Percentiles rank a stretch among this genome's conserved stretches.
Conservation (phyloP, 2,888 invertebrate species). For the Chrysolina oricalcia region DNA sequence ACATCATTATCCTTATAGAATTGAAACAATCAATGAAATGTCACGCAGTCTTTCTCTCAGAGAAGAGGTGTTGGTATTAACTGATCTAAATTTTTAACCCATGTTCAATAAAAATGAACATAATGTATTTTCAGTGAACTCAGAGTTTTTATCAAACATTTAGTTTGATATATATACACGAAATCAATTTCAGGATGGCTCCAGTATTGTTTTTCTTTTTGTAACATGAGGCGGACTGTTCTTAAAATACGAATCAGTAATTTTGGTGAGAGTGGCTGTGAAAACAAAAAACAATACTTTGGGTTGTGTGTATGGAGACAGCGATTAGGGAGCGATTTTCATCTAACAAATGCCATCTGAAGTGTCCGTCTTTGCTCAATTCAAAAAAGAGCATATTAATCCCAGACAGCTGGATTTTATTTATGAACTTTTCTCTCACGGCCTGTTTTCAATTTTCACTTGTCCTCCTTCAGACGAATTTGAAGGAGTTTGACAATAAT, state of each 20-base stretch:
- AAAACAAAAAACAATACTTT: constrained; percentile 62
- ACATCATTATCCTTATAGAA: too few species aligned
- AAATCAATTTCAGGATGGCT: constrained; percentile 36
- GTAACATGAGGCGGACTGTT: constrained; percentile 67
- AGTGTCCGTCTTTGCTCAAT: constrained; percentile 46
- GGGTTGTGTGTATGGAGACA: constrained; percentile 65
- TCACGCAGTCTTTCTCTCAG: too few species aligned
- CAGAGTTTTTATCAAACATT: too few species aligned
- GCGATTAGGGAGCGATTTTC: constrained; percentile 60
- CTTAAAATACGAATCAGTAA: constrained; percentile 64
- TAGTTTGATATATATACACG: too few species aligned
- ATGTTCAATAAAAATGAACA: too few species aligned
- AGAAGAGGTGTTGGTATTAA: too few species aligned
- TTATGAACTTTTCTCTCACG: constrained; percentile 1
- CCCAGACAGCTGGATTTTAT: not conserved
- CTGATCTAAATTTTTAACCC: too few species aligned
- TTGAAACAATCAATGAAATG: too few species aligned
- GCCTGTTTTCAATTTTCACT: constrained; percentile 19
- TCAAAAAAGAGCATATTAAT: constrained; percentile 2
- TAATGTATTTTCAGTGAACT: too few species aligned
- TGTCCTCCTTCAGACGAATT: constrained; percentile 41
- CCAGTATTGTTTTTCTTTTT: constrained; percentile 47
- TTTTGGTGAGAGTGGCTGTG: constrained; percentile 70
- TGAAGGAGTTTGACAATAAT: constrained; percentile 40
- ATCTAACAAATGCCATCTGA: constrained; percentile 61